Base-by-base conservation (phyloP, 1,140 invertebrate genomes). In the Octopus bimaculoides region DNA sequence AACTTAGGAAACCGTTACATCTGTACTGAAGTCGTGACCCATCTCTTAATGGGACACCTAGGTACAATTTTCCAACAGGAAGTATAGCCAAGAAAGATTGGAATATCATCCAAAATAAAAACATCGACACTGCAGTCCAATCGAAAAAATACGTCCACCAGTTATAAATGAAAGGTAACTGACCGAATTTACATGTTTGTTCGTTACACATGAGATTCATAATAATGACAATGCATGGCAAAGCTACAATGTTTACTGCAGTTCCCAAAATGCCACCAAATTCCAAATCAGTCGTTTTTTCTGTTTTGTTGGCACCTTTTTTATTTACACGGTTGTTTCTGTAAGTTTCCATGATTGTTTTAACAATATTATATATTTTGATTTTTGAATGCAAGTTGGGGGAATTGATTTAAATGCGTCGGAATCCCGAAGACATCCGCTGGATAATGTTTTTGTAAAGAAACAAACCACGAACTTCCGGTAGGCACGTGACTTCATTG, bases 201-300 rank as follows among this genome's bases (percentile, higher is more conserved):
- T 86, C 83, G 54, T 80, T 80, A 81, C 89, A 89, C 61, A 85
- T 83, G 66, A 87, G 78, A 75, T 88, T 89, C 17, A 89, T 54
- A 55, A 81, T 82, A 75, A 84, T 87, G 0, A 89, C 81, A 52
- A 82, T 80, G 7, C 81, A 71, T 56, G 89, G 89, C n/a, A 89
- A 76, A 1, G 84, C 79, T 56, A 88, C 78, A 41, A 86, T 82
- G 78, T 89, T 83, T 53, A 86, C 81, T 26, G 85, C 84, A 9
- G 87, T 80, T 41, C 89, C 89, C 78, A 87, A 77, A 54, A 86
- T 79, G 9, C 89, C 89, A 73, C 88, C 88, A 85, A 89, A 89
- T 79, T 88, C 88, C 26, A 55, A 78, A 7, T 77, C 56, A 66
- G 78, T 78, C 77, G 80, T 80, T 53, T 73, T 80, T 77, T 53